A percentile compares a stretch with the other conserved stretches of the same genome.
phyloP scores from a whole-genome alignment of 2,797 vertebrate species.

The Neopelma chrysocephalum region DNA sequence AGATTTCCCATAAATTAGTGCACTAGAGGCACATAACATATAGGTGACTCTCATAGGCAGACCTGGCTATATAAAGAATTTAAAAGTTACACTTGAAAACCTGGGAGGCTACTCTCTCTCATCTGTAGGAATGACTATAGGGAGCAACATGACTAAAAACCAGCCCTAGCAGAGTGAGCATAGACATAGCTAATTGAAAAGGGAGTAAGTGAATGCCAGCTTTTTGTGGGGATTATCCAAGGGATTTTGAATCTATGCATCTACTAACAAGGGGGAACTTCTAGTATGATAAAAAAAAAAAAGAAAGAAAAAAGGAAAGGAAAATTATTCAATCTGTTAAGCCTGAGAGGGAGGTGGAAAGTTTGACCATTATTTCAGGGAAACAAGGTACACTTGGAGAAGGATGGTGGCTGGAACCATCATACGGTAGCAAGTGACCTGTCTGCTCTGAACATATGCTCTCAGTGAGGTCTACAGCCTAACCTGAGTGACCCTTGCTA shows the following conservation, averaged over 20 bases:
- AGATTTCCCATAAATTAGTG: neutral
- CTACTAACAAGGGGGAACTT: neutral
- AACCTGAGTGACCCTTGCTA: neutral
- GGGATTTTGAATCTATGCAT: neutral
- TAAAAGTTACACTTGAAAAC: neutral
- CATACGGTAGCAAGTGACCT: accelerated
- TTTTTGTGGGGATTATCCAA: neutral
- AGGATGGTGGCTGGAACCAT: neutral
- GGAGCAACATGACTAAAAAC: neutral
- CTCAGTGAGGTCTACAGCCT: neutral
- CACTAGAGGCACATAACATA: neutral
- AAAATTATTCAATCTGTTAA: neutral
- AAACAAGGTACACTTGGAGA: neutral
- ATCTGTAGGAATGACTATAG: neutral
- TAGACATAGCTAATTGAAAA: neutral
- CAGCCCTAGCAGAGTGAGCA: neutral
- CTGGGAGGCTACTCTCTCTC: neutral
- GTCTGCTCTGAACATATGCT: accelerated
- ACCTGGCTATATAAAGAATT: neutral
- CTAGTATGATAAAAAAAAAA: neutral
- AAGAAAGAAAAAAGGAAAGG: neutral
- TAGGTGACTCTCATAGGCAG: neutral
- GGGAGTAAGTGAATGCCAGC: neutral
- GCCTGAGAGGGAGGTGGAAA: neutral
- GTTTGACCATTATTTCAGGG: neutral